Base-by-base conservation (phyloP, 2,888 invertebrate species). In the Melanchra persicariae region DNA sequence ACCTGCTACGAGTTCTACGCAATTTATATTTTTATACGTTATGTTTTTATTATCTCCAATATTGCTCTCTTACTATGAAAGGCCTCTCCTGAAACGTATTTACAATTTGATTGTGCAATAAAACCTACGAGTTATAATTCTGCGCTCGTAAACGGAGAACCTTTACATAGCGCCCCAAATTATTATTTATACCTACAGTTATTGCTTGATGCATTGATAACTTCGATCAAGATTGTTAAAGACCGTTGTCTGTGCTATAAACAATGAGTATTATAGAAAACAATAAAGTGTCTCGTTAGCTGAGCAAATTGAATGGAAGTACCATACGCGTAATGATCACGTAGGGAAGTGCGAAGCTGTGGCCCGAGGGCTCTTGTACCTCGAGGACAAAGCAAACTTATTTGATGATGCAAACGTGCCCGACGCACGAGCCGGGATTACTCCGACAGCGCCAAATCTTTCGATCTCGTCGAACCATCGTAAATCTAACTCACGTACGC, bases 1-100 rank as follows among this genome's bases (percentile, higher is more conserved):
- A 88, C 86, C 86, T 90, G 88, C 87, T 86, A 86, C 84, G 79
- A 85, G 78, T 70, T 79, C 85, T 85, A 84, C 79, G 79, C 66
- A 81, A 79, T 82, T 81, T 82, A 77, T 81, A 67, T 74, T 76
- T 83, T 78, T 82, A 74, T 74, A 61, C 61, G 66, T 73, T 81
- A 77, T 83, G 68, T 80, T 83, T 83, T 82, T 83, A 83, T 75
- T 80, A 77, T 80, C 73, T 71, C 60, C 63, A 66, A 80, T 73
- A 77, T 80, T 59, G 52, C 70, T 74, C 74, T 73, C 55, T 64
- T 66, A 64, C 78, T 79, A 72, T 67, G 59, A 68, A 69, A 79
- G 54, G 54, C 72, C 66, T 57, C 58, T 68, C 63, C 72, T 79
- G 74, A 77, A 73, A 67, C 68, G 43, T 65, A 66, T 79, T 73